Base-by-base conservation (phyloP, 2,113 vertebrate species). In the Climacteris rufus region DNA sequence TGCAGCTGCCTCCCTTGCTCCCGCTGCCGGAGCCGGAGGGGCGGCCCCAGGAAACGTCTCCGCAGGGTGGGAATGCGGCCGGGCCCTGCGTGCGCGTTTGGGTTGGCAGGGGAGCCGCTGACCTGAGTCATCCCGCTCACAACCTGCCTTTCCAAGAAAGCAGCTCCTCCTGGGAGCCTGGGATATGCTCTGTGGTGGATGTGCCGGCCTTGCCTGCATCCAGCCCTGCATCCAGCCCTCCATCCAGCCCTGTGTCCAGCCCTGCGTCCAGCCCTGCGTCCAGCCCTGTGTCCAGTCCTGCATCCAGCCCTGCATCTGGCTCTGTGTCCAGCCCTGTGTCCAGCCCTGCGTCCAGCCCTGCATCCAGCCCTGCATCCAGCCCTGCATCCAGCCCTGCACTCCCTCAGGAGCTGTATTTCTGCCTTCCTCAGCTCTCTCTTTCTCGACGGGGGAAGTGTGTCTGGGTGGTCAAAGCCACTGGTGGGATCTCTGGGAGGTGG, bases 81-180 rank as follows among this genome's bases (percentile, higher is more conserved):
- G 42, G 75, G 94, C 69, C 9, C 40, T 68, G 70, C 11, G 1
- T 14, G 83, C 47, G 9, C 47, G 9, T 70, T 89, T 85, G 87
- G 87, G 59, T 89, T 94, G 94, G 93, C 95, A 96, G 74, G 2
- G 0, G 78, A 87, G 77, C 84, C 1, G 18, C 57, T 84, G 87
- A 50, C 94, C 89, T 84, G 93, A 96, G 93, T 95, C 94, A 94
- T 91, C 91, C 78, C 17, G 0, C 64, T 95, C 3, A 0, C 92
- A 93, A 91, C 89, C 96, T 96, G 94, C 94, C 81, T 81, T 91
- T 96, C 92, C 95, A 93, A 91, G 95, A 93, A 95, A 57, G 82
- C 75, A 24, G 89, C 91, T 94, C 56, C 94, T 86, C 76, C 23
- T 15, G 72, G 92, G 81, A 95, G 92, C 92, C 90, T 7, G 88